Base-by-base conservation (phyloP, 2,888 invertebrate genomes). In the Caenorhabditis sp. region DNA sequence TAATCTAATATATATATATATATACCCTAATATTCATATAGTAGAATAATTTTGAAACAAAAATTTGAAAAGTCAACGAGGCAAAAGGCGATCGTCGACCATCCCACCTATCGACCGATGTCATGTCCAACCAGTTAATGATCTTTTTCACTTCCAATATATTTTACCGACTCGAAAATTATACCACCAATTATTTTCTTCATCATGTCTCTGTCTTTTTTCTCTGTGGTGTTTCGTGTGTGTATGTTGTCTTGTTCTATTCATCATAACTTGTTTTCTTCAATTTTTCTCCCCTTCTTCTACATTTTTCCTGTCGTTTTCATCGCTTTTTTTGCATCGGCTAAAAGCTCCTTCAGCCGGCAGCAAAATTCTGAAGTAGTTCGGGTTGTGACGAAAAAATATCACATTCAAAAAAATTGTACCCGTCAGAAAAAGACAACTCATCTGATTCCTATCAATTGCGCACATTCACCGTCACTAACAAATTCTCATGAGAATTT, bases 231-330 rank as follows among this genome's bases (percentile, higher is more conserved):
- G 43, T 43, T 43, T 43, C 43, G 43, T 43, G 3, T 17, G 12
- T 43, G 2, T 43, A 17, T 17, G 14, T 17, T 43, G 43, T 43
- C 43, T 43, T 43, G 43, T 43, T 43, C 43, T 43, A 43, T 43
- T 43, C 43, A 43, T 43, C 43, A 43, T 43, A 43, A 43, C 43
- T 43, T 43, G 43, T 43, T 43, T 43, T 43, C 43, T 43, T 43
- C 43, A 10, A 17, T 43, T 43, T 43, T 43, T 43, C n/a, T n/a
- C 14, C 43, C 43, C 43, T 43, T 43, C 43, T 43, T 2, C 17
- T 43, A 10, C 17, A 43, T 43, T 17, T 36, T 43, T 43, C 31
- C 31, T 31, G 31, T 10, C 31, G 31, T 31, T 31, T 31, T 31
- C 31, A 31, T 31, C 4, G 31, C 10, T 31, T 31, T 31, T 31